Conservation (phyloP, 64 coral and sea anemone genomes). For the Cladopsammia gracilis region DNA sequence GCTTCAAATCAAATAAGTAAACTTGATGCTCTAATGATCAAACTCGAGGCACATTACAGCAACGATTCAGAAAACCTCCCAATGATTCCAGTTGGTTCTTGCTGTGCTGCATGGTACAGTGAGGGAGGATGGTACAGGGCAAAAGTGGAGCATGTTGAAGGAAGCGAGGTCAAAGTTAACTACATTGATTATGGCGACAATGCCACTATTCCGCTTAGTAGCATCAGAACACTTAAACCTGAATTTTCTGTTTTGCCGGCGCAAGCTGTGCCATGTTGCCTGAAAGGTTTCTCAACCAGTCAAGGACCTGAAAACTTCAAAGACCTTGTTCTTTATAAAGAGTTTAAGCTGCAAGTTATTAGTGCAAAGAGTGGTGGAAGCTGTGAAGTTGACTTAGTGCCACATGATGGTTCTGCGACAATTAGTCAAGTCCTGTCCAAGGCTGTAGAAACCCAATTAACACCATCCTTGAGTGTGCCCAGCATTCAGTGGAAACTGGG, state of each 20-base stretch:
- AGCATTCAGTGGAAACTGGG: conserved; percentile 46
- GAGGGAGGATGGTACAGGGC: conserved; percentile 92
- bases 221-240: conserved; percentile 48
- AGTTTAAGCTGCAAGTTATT: conserved; percentile 37
- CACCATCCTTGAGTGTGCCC: background rate
- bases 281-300: background rate
- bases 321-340: conserved; percentile 61
- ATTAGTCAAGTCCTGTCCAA: background rate
- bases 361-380: background rate
- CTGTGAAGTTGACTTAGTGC: conserved; percentile 41
- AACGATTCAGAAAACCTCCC: conserved; percentile 1
- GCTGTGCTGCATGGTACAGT: conserved; percentile 76
- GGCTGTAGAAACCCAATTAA: background rate
- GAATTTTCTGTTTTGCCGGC: conserved; percentile 36
- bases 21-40: conserved; percentile 83
- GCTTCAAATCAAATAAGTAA: conserved; percentile 26
- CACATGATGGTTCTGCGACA: conserved; percentile 21
- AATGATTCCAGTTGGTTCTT: conserved; percentile 32
- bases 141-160: conserved; percentile 64
- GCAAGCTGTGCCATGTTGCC: conserved; percentile 54
- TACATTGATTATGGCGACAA: conserved; percentile 96
- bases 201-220: conserved; percentile 63
- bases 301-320: conserved; percentile 35
- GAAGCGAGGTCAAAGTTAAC: conserved; percentile 54
- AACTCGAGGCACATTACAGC: conserved; percentile 71